phyloP scores from a whole-genome alignment of 37 sponge, comb jelly and placozoan genomes.

The Oscarella lobularis region DNA sequence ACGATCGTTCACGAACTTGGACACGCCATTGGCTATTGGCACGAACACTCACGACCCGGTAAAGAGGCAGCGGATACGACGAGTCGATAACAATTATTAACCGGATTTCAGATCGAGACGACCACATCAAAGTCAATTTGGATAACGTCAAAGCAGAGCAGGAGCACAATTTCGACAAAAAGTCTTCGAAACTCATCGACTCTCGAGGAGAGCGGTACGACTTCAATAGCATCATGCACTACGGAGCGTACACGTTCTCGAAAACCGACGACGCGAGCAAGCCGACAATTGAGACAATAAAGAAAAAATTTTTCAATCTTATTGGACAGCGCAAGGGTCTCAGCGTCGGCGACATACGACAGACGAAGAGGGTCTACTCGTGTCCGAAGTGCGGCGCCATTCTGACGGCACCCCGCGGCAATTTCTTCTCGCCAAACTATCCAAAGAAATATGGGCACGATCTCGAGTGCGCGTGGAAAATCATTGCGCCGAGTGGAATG shows the following conservation, averaged over 20 bases:
- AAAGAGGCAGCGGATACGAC: no score
- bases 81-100: no score
- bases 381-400: not conserved
- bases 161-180: not conserved
- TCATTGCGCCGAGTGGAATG: no score
- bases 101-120: slow-evolving; percentile 24
- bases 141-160: slow-evolving; percentile 15
- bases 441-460: no score
- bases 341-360: not conserved
- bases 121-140: slow-evolving; percentile 12
- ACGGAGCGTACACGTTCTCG: not conserved
- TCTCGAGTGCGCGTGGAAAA: no score
- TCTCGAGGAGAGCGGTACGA: slow-evolving; percentile 16
- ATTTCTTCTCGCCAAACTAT: not conserved
- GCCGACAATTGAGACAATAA: not conserved
- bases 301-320: not conserved
- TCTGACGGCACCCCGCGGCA: not conserved
- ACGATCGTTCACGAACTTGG: slow-evolving; percentile 2
- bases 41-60: slow-evolving; percentile 5
- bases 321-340: not conserved
- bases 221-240: slow-evolving; percentile 21
- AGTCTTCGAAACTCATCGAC: not conserved
- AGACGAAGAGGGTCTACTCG: not conserved
- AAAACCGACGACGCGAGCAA: not conserved
- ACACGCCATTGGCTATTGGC: not conserved